Base-by-base conservation (phyloP, 2,797 vertebrate genomes). In the Philypnodon macrostomus region DNA sequence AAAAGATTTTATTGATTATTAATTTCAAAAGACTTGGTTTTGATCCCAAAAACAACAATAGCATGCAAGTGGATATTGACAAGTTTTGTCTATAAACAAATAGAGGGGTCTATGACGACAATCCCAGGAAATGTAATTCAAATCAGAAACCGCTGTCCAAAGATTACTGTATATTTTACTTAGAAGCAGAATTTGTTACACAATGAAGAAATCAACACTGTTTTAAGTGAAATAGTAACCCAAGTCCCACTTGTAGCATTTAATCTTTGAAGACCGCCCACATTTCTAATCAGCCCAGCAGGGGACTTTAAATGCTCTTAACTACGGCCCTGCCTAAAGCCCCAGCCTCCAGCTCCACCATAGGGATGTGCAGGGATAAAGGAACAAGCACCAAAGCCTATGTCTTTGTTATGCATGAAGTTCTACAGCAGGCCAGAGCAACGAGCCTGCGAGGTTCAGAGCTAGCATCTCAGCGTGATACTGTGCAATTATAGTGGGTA, bases 231-330 rank as follows among this genome's bases (percentile, higher is more conserved):
- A 30, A 21, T 58, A 60, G 67, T 70, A 58, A 56, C 45, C 46
- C 52, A 29, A 4, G 52, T 47, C 46, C 23, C 2, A 45, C 36
- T 48, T 27, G 54, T 60, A 53, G 69, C 63, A 27, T 52, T 46
- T 19, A 24, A 70, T 67, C 63, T 33, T 58, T 73, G 63, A 58
- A 26, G 45, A 51, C 53, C 44, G 72, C 39, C 64, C 60, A 66
- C 34, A 32, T 67, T 42, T 46, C 58, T 70, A 76, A 77, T 74
- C 55, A 50, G 31, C 50, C 54, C 73, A 58, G 49, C 52, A 63
- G 79, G 67, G 68, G 33, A 61, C 26, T 58, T 54, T 18, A 68
- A 74, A 67, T 35, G 50, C 53, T 65, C 52, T 14, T 11, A 72
- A 57, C 63, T 42, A 60, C 56, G 26, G 5, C 2, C 35, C 17